Evolutionary conservation across 2,113 vertebrate genomes (phyloP), one percentile per base, ranked within the genome.

Genomic region (Globicephala melas): DNA sequence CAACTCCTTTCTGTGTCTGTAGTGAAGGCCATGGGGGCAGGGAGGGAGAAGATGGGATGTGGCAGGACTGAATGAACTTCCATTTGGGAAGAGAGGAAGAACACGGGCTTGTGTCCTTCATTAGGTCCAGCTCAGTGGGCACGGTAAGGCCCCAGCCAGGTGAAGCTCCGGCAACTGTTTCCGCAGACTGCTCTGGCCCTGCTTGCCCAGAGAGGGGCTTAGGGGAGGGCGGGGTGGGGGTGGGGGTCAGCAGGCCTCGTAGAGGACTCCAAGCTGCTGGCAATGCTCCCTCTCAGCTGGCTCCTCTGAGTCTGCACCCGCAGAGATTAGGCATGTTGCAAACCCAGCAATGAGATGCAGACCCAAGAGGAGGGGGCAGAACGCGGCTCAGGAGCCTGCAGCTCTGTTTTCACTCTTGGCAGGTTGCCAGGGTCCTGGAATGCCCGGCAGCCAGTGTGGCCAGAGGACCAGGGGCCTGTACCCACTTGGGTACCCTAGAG

Each of bases 221-320:
- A 15, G 63, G 89, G 97, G 74, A 73, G 21, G 50, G 50, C 73
- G 20, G 53, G 53, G 53, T 18, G 5, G 88, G 25, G 70, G 84
- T 73, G 71, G 50, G 88, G 88, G 84, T 81, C 77, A 2, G 36
- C 76, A 13, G 67, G 62, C 71, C 95, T 80, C 25, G 0, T 0
- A 38, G 53, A 94, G 94, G 73, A 71, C 85, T 73, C n/a, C 13
- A 7, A 38, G 93, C 81, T 65, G 79, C 70, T 97, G 98, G 97
- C 97, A 76, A 7, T 18, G 82, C 63, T 97, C 92, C 96, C 83
- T 96, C 89, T 50, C 8, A 33, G 65, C 98, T 63, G 98, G 97
- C 98, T 98, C 97, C 98, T 98, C 36, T 0, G 81, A 97, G 98
- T 98, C 98, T 98, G 97, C 89, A 96, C 92, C 91, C 2, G 14